These are phyloP conservation scores for Caracal caracal DNA, from an alignment of 2,113 vertebrate genomes.

Conservation along the genomic window DNA sequence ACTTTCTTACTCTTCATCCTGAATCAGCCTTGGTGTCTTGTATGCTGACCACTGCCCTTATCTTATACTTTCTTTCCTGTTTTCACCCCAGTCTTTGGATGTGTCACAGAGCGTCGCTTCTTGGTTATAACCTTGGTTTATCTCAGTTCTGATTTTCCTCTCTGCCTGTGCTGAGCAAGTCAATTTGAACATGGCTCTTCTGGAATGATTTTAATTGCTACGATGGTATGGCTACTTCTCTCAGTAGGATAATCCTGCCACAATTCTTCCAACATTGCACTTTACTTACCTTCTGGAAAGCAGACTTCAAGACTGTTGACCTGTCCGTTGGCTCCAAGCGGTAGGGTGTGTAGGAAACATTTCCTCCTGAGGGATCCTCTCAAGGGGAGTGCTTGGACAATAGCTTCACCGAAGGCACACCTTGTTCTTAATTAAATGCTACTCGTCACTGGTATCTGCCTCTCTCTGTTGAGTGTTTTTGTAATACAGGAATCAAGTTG, in stretches of 20 bases:
- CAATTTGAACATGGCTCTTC: background rate
- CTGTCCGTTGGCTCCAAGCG: background rate
- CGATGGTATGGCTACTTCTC: background rate
- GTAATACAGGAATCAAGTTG: background rate
- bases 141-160: background rate
- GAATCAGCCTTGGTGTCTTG: background rate
- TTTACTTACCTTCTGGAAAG: background rate
- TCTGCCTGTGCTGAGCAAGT: background rate
- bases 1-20: background rate
- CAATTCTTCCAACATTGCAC: background rate
- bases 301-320: background rate
- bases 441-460: background rate
- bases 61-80: background rate
- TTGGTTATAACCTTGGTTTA: background rate
- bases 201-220: background rate
- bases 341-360: background rate
- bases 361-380: background rate
- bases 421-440: background rate
- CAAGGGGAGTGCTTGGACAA: accelerated
- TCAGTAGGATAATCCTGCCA: background rate
- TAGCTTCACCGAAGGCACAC: background rate
- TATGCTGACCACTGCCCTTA: background rate
- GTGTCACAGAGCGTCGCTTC: background rate
- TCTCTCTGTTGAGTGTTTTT: background rate
- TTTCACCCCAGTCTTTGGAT: background rate